Conservation (phyloP, 2,113 vertebrate species). For the Dicentrarchus labrax region DNA sequence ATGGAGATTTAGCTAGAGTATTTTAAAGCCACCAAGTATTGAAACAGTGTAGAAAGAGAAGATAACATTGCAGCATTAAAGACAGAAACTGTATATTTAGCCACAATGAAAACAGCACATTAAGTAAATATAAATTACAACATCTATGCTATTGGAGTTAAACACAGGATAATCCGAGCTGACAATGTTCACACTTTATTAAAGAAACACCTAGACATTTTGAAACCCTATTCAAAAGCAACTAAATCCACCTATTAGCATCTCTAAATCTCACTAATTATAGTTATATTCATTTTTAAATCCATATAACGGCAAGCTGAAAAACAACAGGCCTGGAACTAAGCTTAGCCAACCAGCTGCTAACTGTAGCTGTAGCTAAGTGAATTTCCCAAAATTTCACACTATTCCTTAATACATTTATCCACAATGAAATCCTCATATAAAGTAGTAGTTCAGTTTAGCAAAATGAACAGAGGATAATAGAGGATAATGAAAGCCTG, state of each 20-base stretch:
- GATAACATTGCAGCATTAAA: neutral
- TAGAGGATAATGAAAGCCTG: neutral
- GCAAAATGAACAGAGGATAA: neutral
- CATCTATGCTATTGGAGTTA: too few species aligned
- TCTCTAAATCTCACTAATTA: neutral
- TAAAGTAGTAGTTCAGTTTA: neutral
- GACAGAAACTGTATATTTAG: neutral
- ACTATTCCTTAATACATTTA: neutral
- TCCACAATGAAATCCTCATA: neutral
- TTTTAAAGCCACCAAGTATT: conserved; percentile 28
- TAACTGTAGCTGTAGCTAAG: neutral
- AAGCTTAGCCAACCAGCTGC: neutral
- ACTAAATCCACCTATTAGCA: neutral
- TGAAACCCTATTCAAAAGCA: neutral
- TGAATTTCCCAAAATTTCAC: neutral
- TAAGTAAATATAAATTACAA: neutral
- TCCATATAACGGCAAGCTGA: neutral
- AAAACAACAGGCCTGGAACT: neutral
- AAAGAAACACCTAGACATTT: too few species aligned
- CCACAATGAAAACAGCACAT: neutral
- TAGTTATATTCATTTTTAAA: too few species aligned
- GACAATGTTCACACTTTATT: neutral
- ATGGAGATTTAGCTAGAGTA: conserved; percentile 27
- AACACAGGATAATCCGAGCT: neutral
- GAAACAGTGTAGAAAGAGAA: neutral